Evolutionary conservation across 2,113 vertebrate species (phyloP), one percentile per base, ranked within the genome.

Genomic region (Onychorhynchus coronatus): DNA sequence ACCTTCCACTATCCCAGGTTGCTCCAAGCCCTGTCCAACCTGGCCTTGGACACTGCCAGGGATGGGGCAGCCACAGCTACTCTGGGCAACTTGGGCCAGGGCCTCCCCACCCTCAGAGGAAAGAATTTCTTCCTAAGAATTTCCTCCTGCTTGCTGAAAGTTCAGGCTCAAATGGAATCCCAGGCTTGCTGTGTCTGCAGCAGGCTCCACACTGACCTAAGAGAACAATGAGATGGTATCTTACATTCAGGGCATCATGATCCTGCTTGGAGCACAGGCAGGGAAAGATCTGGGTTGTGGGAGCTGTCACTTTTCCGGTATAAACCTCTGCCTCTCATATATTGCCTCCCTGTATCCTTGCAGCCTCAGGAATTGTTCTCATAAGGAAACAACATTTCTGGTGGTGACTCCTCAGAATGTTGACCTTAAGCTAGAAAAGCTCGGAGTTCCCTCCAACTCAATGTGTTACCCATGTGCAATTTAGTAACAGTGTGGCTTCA

Each of bases 381-480:
- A 11, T 11, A 68, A 63, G 56, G 58, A 67, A 72, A 81, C 24
- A 68, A 17, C 0, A 1, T 33, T 78, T 42, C 21, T 61, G 85
- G 73, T 72, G 88, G 58, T 31, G 55, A 63, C 35, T 42, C 41
- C 74, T 79, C n/a, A 50, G 56, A 85, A 81, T 5, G 28, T 1
- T 39, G 52, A 35, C 62, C 41, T 47, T 77, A 9, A 58, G 33
- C 33, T 5, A 74, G 28, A 76, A 58, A 19, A 74, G 74, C 44
- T 70, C 50, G 33, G 39, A 30, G 53, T 31, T 89, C 6, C 5
- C 66, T 70, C 63, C 52, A 44, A 30, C 58, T 42, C 65, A 25
- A 9, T 18, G 28, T 1, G 6, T 73, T 14, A 46, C 17, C 56
- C 46, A 19, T 0, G 2, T 49, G 49, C 68, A 20, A 11, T 39